These are phyloP conservation scores for Arnoldichthys spilopterus DNA, from an alignment of 2,797 vertebrate genomes.

Conservation along the genomic window DNA sequence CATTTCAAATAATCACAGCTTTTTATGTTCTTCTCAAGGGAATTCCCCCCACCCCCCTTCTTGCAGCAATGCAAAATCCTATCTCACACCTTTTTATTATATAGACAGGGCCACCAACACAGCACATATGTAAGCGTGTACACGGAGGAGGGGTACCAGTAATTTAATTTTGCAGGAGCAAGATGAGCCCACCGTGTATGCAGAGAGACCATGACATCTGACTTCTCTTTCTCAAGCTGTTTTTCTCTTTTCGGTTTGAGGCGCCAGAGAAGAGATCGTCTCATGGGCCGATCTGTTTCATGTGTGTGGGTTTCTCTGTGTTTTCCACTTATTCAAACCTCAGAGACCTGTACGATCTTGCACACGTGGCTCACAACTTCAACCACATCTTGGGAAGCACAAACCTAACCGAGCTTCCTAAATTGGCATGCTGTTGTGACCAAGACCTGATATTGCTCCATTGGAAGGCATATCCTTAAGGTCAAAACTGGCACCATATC, in stretches of 20 bases:
- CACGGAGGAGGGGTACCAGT: neutral
- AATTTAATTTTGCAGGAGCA: slow-evolving; percentile 41
- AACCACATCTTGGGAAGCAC: slow-evolving; percentile 34
- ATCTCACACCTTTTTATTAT: slow-evolving; percentile 23
- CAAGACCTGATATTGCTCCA: neutral
- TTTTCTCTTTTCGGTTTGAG: slow-evolving; percentile 17
- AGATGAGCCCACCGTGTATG: slow-evolving; percentile 45
- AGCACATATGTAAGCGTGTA: slow-evolving; percentile 11
- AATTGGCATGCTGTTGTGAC: neutral
- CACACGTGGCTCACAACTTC: slow-evolving; percentile 28
- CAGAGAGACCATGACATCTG: slow-evolving; percentile 42
- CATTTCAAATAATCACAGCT: slow-evolving; percentile 28
- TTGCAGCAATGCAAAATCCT: slow-evolving; percentile 10
- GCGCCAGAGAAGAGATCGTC: slow-evolving; percentile 5
- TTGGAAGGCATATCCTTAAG: neutral
- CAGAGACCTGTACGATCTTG: slow-evolving; percentile 40
- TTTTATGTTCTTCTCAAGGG: slow-evolving; percentile 42
- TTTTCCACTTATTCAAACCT: slow-evolving; percentile 65
- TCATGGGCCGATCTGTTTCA: slow-evolving; percentile 37
- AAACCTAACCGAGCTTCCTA: slow-evolving; percentile 10
- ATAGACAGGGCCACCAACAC: slow-evolving; percentile 5
- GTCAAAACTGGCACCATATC: slow-evolving; percentile 14
- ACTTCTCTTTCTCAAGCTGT: slow-evolving; percentile 19
- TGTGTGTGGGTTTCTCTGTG: slow-evolving; percentile 56
- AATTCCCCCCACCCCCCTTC: slow-evolving; percentile 15